Evolutionary conservation across 2,888 invertebrate species (phyloP).

Genomic region (Nomada lathburiana): DNA sequence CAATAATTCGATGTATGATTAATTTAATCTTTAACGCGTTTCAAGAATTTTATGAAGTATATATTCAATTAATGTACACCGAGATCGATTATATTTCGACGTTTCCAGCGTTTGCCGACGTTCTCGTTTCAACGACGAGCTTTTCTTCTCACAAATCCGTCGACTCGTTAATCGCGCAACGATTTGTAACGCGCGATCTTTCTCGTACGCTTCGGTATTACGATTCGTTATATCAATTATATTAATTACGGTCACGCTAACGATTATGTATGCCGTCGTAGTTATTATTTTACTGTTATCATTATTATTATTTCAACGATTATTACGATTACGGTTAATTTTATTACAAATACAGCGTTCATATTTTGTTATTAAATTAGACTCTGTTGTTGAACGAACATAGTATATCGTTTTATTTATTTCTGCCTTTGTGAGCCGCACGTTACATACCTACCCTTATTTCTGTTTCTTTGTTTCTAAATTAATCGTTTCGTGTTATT

Average conservation of each 20-base stretch:
- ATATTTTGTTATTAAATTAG: constrained; percentile 68
- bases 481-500: background rate
- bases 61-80: no score
- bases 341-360: constrained; percentile 56
- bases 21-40: background rate
- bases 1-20: background rate
- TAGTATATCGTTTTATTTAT: constrained; percentile 40
- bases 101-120: background rate
- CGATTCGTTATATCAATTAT: constrained; percentile 14
- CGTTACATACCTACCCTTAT: background rate
- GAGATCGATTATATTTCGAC: no score
- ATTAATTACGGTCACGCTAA: constrained; percentile 27
- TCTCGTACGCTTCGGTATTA: constrained; percentile 36
- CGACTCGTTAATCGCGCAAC: constrained; percentile 9
- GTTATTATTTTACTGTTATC: constrained; percentile 16
- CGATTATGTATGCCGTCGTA: constrained; percentile 18
- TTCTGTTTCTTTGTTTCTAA: background rate
- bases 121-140: background rate
- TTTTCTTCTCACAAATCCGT: background rate
- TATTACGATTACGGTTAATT: constrained; percentile 50
- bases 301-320: constrained; percentile 33
- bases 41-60: background rate
- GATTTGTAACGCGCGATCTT: constrained; percentile 36
- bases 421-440: background rate
- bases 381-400: constrained; percentile 56